Evolutionary conservation across 2,797 vertebrate genomes (phyloP).

Genomic region (Rhincodon typus): DNA sequence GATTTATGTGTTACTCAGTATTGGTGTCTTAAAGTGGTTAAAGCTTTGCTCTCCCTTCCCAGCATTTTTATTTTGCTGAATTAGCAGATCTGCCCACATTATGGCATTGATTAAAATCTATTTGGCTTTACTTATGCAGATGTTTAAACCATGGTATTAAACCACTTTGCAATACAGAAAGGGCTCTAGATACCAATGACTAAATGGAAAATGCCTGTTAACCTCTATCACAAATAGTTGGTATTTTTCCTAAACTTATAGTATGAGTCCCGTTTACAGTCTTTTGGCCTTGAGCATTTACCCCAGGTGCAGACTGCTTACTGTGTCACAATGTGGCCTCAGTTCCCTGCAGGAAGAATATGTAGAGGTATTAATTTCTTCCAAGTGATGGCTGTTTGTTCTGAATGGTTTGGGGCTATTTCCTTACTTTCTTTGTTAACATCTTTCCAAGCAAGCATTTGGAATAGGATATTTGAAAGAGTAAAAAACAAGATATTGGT

Average conservation of each 20-base stretch:
- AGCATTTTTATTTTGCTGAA: constrained; percentile 82
- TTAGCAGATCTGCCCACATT: constrained; percentile 74
- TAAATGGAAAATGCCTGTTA: constrained; percentile 45
- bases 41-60: constrained; percentile 73
- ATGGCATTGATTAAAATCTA: constrained; percentile 78
- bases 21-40: constrained; percentile 79
- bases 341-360: neutral
- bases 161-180: constrained; percentile 63
- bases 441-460: constrained; percentile 18
- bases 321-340: constrained; percentile 9
- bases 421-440: constrained; percentile 13
- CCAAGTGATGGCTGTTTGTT: constrained; percentile 26
- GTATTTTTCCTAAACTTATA: neutral
- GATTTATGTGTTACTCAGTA: constrained; percentile 86
- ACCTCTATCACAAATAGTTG: neutral
- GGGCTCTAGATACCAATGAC: constrained; percentile 51
- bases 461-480: constrained; percentile 35
- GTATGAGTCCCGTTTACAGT: neutral
- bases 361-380: constrained; percentile 39
- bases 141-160: neutral
- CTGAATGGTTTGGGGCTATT: constrained; percentile 26
- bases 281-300: neutral
- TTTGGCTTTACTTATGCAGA: constrained; percentile 40
- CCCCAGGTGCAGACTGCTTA: constrained; percentile 39
- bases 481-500: constrained; percentile 47